Evolutionary conservation across 2,113 vertebrate genomes (phyloP).

Genomic region (Sprattus sprattus): DNA sequence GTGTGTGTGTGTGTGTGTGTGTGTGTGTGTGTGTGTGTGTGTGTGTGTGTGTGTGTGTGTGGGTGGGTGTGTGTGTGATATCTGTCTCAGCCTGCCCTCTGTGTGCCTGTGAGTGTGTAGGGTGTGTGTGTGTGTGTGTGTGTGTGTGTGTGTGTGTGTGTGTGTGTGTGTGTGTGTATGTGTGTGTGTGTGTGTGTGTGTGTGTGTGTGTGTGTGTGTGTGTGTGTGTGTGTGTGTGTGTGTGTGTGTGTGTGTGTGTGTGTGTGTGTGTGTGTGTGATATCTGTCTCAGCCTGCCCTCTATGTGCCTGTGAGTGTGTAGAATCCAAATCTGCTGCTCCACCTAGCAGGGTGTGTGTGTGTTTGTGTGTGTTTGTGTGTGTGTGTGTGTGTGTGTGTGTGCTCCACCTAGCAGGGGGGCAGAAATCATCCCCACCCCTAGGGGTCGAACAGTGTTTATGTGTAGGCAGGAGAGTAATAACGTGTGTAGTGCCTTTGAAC

Average conservation of each 20-base stretch:
- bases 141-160: background rate
- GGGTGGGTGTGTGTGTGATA: background rate
- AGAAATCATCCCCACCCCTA: background rate
- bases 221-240: background rate
- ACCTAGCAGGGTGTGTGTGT: background rate
- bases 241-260: background rate
- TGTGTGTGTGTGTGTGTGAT: background rate
- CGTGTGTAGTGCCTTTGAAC: background rate
- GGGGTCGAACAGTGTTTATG: background rate
- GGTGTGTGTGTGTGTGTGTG: background rate
- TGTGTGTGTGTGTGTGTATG: background rate
- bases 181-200: background rate
- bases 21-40: background rate
- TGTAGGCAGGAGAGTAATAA: background rate
- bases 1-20: background rate
- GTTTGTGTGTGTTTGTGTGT: too few species aligned
- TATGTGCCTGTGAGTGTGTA: background rate
- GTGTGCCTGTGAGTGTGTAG: background rate
- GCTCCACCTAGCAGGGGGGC: background rate
- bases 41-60: background rate
- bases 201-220: background rate
- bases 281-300: background rate
- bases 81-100: background rate
- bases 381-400: too few species aligned
- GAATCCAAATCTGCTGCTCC: background rate